Conservation (phyloP, 30 jellyfish, hydroid and myxozoan species). For the Hydra vulgaris region DNA sequence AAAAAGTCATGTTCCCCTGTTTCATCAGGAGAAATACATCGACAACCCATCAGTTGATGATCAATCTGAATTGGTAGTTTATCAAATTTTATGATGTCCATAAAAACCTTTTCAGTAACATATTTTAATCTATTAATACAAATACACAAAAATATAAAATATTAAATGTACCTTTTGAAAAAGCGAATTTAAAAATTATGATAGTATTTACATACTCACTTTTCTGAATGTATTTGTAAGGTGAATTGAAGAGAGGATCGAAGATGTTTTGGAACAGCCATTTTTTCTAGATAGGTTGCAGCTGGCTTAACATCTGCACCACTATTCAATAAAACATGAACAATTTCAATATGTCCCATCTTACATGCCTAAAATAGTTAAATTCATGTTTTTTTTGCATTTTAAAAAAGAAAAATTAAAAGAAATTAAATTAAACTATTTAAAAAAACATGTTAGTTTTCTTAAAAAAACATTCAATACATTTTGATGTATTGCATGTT, state of each 20-base stretch:
- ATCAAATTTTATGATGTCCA: not conserved
- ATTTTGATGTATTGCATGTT: too few species aligned
- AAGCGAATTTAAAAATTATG: too few species aligned
- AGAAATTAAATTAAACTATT: not conserved
- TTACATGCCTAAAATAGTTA: constrained; percentile 60
- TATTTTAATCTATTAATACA: not conserved
- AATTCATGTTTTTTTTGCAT: too few species aligned
- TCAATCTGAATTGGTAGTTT: not conserved
- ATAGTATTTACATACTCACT: too few species aligned
- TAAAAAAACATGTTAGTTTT: not conserved
- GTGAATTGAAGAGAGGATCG: not conserved
- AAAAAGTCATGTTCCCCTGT: constrained; percentile 34
- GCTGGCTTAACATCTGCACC: constrained; percentile 78
- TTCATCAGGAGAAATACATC: constrained; percentile 61
- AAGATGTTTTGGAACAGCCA: constrained; percentile 16
- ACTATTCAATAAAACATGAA: constrained; percentile 36
- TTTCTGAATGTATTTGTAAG: constrained; percentile 7
- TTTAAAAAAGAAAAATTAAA: not conserved
- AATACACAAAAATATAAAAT: too few species aligned
- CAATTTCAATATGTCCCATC: constrained; percentile 49
- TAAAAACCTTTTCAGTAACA: constrained; percentile 4
- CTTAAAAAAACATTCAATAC: too few species aligned
- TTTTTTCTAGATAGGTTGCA: constrained; percentile 23
- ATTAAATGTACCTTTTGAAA: too few species aligned
- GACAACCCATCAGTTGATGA: constrained; percentile 20